Conservation (phyloP, 2,113 vertebrate genomes). For the Salvelinus namaycush region DNA sequence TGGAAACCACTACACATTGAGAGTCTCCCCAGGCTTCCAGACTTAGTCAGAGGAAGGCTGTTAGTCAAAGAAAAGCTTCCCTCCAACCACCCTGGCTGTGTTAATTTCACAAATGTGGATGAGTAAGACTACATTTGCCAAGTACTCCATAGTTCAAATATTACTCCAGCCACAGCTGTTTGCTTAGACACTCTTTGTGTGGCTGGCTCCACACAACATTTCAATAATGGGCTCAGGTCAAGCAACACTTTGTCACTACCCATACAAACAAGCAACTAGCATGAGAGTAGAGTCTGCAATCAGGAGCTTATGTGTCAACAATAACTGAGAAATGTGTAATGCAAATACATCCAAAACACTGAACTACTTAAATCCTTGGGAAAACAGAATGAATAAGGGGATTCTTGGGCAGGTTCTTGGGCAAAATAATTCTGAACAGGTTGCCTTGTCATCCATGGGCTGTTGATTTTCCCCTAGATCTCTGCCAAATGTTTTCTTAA, state of each 20-base stretch:
- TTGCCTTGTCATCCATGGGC: background rate
- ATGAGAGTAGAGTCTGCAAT: background rate
- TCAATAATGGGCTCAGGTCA: slow-evolving; percentile 17
- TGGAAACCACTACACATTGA: slow-evolving; percentile 48
- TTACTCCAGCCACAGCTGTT: slow-evolving; percentile 49
- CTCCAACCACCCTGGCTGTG: slow-evolving; percentile 32
- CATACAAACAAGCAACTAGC: background rate
- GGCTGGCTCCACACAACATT: slow-evolving; percentile 28
- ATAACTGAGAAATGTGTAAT: background rate
- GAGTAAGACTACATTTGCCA: slow-evolving; percentile 58
- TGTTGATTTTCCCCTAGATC: background rate
- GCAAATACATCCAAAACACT: background rate
- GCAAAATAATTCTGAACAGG: background rate
- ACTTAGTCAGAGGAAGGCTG: slow-evolving; percentile 46
- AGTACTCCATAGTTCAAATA: slow-evolving; percentile 46
- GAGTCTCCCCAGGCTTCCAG: slow-evolving; percentile 47
- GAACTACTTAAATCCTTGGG: background rate
- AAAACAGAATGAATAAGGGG: background rate
- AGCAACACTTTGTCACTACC: slow-evolving; percentile 14
- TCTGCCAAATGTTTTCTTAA: background rate
- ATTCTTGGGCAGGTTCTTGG: background rate
- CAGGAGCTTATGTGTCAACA: background rate
- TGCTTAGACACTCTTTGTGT: slow-evolving; percentile 45
- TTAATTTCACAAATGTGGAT: slow-evolving; percentile 61
- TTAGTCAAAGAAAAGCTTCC: slow-evolving; percentile 21